Evolutionary conservation across 2,888 invertebrate species (phyloP).

Genomic region (Andricus quercusramuli): DNA sequence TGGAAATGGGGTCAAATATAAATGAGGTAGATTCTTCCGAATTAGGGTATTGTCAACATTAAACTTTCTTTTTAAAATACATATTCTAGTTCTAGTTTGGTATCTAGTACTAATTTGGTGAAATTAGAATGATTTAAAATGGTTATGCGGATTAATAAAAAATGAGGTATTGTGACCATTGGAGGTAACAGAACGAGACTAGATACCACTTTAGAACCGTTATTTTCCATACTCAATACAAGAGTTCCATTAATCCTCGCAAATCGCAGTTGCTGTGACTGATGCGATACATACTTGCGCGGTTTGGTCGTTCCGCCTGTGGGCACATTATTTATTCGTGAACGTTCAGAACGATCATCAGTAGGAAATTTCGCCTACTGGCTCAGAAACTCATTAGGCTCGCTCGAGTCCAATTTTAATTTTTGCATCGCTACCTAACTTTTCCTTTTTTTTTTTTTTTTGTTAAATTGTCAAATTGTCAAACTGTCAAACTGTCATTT

Average conservation of each 20-base stretch:
- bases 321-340: conserved; percentile 19
- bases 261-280: conserved; percentile 22
- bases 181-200: conserved; percentile 20
- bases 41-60: too few relatives aligned
- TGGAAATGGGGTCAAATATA: too few relatives aligned
- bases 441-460: too few relatives aligned
- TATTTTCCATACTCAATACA: conserved; percentile 33
- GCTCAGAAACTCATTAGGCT: conserved; percentile 4
- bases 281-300: conserved; percentile 17
- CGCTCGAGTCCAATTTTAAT: background rate
- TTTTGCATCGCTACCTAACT: background rate
- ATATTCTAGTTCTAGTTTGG: too few relatives aligned
- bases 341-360: conserved; percentile 7
- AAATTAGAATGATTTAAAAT: too few relatives aligned
- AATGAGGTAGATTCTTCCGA: too few relatives aligned
- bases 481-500: conserved; percentile 25
- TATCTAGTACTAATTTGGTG: too few relatives aligned
- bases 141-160: too few relatives aligned
- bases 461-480: conserved; percentile 12
- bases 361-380: background rate
- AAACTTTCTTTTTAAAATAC: too few relatives aligned
- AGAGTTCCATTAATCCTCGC: conserved; percentile 14
- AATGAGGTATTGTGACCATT: too few relatives aligned
- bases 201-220: conserved; percentile 19
- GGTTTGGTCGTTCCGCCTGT: conserved; percentile 1